Percentiles rank a stretch among this genome's conserved stretches.
phyloP scores from a whole-genome alignment of 2,888 invertebrate genomes.

The Perithous albicinctus region DNA sequence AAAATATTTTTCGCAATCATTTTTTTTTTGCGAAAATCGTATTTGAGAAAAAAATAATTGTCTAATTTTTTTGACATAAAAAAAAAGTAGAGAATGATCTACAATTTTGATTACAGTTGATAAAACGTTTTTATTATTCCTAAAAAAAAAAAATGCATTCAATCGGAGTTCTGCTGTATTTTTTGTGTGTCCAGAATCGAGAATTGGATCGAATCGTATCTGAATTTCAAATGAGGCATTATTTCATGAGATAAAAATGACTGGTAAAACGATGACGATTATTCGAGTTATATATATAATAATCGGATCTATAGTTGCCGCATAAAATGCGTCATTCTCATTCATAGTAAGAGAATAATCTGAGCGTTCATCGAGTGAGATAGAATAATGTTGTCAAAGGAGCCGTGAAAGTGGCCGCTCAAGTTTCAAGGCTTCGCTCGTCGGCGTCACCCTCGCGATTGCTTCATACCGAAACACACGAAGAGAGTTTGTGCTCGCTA shows the following conservation, averaged over 20 bases:
- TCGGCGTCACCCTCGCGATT: conserved; percentile 6
- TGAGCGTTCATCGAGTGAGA: conserved; percentile 26
- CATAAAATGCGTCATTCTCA: not conserved
- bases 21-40: too few species aligned
- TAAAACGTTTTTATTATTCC: too few species aligned
- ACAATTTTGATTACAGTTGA: too few species aligned
- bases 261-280: not conserved
- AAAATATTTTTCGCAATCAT: too few species aligned
- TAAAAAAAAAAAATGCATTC: not conserved
- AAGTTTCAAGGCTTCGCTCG: conserved; percentile 48
- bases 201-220: not conserved
- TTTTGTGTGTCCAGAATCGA: not conserved
- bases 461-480: conserved; percentile 19
- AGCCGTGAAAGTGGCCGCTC: conserved; percentile 47
- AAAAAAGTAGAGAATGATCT: too few species aligned
- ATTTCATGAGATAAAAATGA: too few species aligned
- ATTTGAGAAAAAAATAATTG: too few species aligned
- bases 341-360: conserved; percentile 31
- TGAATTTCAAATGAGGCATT: not conserved
- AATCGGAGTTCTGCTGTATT: not conserved
- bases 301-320: not conserved
- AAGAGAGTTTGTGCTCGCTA: conserved; percentile 4
- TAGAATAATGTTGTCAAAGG: conserved; percentile 40
- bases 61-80: too few species aligned
- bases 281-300: too few species aligned